Conservation (phyloP, 2,797 vertebrate genomes). For the Emydoidea blandingii region DNA sequence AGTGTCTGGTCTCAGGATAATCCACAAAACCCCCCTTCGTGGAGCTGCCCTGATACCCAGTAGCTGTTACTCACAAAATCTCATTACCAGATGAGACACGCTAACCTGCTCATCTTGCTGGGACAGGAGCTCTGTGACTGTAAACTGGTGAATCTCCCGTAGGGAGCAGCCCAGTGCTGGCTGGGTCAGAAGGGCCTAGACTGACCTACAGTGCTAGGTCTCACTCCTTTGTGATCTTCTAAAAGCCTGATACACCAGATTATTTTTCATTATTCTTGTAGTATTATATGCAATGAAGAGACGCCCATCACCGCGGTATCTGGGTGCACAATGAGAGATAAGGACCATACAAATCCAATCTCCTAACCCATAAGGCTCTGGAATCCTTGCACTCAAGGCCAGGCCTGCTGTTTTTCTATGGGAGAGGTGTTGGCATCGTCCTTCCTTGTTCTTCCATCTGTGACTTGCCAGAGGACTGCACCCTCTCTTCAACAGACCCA, state of each 20-base stretch:
- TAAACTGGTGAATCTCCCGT: not conserved
- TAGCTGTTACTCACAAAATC: not conserved
- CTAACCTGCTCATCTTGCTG: no score
- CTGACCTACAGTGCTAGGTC: not conserved
- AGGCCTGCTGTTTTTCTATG: no score
- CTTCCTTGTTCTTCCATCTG: no score
- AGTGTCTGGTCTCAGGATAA: not conserved
- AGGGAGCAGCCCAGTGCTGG: not conserved
- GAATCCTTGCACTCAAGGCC: no score
- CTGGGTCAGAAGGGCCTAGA: not conserved
- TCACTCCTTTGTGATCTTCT: not conserved
- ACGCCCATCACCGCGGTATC: not conserved
- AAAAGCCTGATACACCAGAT: not conserved
- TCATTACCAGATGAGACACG: not conserved
- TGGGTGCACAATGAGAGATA: not conserved
- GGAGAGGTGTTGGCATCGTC: no score
- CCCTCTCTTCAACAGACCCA: no score
- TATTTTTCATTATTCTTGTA: not conserved
- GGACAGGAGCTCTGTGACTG: not conserved
- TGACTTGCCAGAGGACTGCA: no score
- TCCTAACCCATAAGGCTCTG: no score
- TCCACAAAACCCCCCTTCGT: not conserved
- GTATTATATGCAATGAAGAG: not conserved
- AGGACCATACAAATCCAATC: no score
- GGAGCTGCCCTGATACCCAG: not conserved